phyloP scores from a whole-genome alignment of 92 coral and sea anemone genomes.

The Pocillopora meandrina region DNA sequence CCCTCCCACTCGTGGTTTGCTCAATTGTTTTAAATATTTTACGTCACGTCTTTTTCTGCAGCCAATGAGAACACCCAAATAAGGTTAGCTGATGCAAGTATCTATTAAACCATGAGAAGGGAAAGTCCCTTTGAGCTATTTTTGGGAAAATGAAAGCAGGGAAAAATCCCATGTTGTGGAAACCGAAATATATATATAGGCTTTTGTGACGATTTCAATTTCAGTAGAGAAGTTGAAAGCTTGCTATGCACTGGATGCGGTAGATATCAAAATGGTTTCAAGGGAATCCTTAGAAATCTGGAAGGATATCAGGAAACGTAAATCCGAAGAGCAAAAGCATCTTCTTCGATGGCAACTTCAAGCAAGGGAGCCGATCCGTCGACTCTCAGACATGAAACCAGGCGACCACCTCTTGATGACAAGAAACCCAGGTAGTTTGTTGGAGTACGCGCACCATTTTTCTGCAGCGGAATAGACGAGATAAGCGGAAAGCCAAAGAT shows the following conservation, averaged over 20 bases:
- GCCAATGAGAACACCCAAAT: no score
- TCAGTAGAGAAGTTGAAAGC: no score
- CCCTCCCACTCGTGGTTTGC: no score
- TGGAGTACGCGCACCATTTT: constrained; percentile 44
- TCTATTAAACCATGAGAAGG: no score
- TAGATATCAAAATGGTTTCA: not conserved
- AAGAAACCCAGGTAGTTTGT: not conserved
- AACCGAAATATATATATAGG: no score
- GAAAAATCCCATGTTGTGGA: not conserved
- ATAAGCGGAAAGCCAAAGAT: not conserved
- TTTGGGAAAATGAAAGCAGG: not conserved
- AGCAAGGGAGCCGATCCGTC: constrained; percentile 6
- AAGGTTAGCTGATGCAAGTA: no score
- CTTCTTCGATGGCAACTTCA: constrained; percentile 6
- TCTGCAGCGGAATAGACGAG: constrained; percentile 20
- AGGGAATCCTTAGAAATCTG: not conserved
- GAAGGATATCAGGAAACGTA: not conserved
- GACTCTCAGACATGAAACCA: not conserved
- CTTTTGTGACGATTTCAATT: no score
- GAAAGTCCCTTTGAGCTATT: no score
- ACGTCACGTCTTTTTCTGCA: no score
- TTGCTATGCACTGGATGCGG: not conserved
- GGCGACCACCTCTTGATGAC: constrained; percentile 27
- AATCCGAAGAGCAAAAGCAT: not conserved
- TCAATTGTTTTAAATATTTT: no score